Evolutionary conservation across 2,888 invertebrate genomes (phyloP), one percentile per base, ranked within the genome.

Genomic region (Luffia ferchaultella): DNA sequence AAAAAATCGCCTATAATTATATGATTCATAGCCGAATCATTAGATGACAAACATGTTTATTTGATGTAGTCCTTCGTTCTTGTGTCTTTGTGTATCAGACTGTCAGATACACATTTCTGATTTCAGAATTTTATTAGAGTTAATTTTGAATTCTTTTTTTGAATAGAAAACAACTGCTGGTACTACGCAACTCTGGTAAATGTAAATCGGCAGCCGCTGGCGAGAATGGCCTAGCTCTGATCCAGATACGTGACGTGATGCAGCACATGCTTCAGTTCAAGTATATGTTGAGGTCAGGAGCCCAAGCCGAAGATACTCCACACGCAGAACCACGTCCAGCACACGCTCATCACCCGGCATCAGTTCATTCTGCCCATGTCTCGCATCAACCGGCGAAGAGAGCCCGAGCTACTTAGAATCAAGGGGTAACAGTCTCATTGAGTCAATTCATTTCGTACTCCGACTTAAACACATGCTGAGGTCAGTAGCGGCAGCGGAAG

Each of bases 401-500:
- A 1, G 68, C 79, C 16, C 67, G 79, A 20, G 77, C 80, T 62
- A 77, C 76, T 68, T 79, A n/a, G n/a, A 67, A 67, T 50, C 49
- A 48, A 43, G 42, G 16, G 18, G 45, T 2, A 47, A 30, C n/a
- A 18, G 1, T 47, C 20, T 30, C 15, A 20, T 16, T 40, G n/a
- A n/a, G 2, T 20, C 0, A 17, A 90, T 93, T 80, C 89, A 90
- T 67, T 93, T 88, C 74, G 93, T 93, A 93, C 91, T 92, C 20
- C 95, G 95, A 76, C 82, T 95, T 76, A 92, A 92, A 68, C 95
- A 93, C 83, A 93, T 94, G 91, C 87, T 93, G 76, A 85, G 87
- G 52, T 85, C 85, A 9, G 80, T 74, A 0, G 60, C 67, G 44
- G 64, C 70, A 1, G 61, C 58, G 45, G 76, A 76, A 58, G 77